Base-by-base conservation (phyloP, 2,888 invertebrate genomes). In the Trissoscelio sp. region DNA sequence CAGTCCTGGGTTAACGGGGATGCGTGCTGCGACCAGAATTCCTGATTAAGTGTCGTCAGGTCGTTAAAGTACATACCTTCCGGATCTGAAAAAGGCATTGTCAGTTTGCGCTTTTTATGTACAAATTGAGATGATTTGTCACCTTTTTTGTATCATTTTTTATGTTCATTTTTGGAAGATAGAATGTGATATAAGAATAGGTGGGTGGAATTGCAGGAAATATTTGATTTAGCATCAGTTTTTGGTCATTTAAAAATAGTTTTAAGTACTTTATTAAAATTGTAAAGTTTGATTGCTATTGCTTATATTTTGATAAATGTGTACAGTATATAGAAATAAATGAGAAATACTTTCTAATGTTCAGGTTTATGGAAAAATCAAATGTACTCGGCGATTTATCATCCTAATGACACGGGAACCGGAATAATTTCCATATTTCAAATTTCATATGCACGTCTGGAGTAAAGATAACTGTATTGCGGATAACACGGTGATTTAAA, bases 61-160 rank as follows among this genome's bases (percentile, higher is more conserved):
- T 97, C 97, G 92, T 97, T 97, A 91, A 97, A 97, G 69, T 97
- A 97, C 97, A 97, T 97, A 78, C 97, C 97, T 90, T 97, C 96
- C 34, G 97, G 95, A 91, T 97, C 96, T 91, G 83, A 24, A 60
- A 48, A 62, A 31, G 48, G n/a, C 24, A n/a, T 31, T 48, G n/a
- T 31, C 5, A 66, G 12, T 31, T n/a, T 16, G n/a, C 18, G 24
- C 39, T 42, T 14, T 42, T 7, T 31, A 31, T 31, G 3, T 31
- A 31, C 31, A 31, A n/a, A n/a, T n/a, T n/a, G n/a, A 31, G 31
- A 9, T 2, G 1, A 31, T 31, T 31, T 31, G 1, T 31, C 31
- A 31, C 9, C 31, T 3, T 31, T 31, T 31, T 31, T 31, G 1
- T 9, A 31, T n/a, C n/a, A n/a, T n/a, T n/a, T n/a, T 24, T 24